phyloP scores from a whole-genome alignment of 2,797 vertebrate species.

The Tamandua tetradactyla region DNA sequence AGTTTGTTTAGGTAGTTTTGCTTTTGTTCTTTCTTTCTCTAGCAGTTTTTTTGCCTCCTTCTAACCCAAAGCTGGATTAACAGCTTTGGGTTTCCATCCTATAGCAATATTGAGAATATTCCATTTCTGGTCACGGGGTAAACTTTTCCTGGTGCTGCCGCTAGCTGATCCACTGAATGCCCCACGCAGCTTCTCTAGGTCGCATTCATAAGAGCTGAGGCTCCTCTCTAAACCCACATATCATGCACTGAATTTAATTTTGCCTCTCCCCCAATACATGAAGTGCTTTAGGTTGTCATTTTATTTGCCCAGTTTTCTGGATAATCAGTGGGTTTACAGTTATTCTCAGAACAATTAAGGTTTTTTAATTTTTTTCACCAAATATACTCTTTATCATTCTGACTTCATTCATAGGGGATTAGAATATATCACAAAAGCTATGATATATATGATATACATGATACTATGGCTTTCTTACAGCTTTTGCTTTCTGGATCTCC shows the following conservation, averaged over 20 bases:
- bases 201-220: not conserved
- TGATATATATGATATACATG: no score
- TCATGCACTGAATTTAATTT: not conserved
- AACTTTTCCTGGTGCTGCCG: accelerated
- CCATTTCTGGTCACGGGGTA: no score
- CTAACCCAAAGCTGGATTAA: not conserved
- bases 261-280: no score
- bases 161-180: no score
- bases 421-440: not conserved
- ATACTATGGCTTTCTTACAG: not conserved
- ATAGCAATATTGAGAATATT: no score
- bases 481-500: not conserved
- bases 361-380: not conserved
- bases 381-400: not conserved
- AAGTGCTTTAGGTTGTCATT: not conserved
- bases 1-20: not conserved
- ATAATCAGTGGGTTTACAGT: not conserved
- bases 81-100: not conserved
- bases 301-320: not conserved
- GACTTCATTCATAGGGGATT: not conserved
- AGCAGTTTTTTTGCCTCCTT: not conserved
- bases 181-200: not conserved
- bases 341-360: not conserved
- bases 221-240: no score
- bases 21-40: no score